Evolutionary conservation across 2,113 vertebrate species (phyloP).

Genomic region (Cebus imitator): DNA sequence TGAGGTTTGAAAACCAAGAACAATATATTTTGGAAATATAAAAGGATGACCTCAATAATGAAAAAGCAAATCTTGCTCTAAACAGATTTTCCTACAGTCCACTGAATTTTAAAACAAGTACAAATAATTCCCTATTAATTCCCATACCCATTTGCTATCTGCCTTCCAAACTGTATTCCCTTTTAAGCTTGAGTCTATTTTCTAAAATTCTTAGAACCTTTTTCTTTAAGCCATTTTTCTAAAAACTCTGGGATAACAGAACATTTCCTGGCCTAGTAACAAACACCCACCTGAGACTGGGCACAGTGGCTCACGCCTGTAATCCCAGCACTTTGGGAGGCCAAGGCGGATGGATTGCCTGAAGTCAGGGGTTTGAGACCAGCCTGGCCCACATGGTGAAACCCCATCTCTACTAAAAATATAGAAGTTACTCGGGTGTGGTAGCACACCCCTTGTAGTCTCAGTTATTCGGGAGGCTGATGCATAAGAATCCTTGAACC

Average conservation of each 20-base stretch:
- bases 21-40: constrained; percentile 23
- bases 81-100: not conserved
- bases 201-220: constrained; percentile 38
- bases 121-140: not conserved
- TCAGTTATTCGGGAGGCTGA: no score
- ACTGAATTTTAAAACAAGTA: not conserved
- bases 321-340: no score
- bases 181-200: constrained; percentile 32
- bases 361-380: no score
- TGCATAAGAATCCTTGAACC: no score
- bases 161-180: not conserved
- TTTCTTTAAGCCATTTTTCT: not conserved
- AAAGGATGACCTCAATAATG: constrained; percentile 3
- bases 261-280: not conserved
- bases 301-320: no score
- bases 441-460: no score
- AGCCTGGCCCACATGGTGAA: no score
- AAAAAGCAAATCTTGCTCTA: constrained; percentile 18
- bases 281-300: not conserved
- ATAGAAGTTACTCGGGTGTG: no score
- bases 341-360: no score
- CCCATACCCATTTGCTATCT: not conserved
- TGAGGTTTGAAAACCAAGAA: constrained; percentile 53
- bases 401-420: no score
- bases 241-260: constrained; percentile 10